Evolutionary conservation across 2,888 invertebrate species (phyloP), one percentile per base, ranked within the genome.

Genomic region (Lagria hirta): DNA sequence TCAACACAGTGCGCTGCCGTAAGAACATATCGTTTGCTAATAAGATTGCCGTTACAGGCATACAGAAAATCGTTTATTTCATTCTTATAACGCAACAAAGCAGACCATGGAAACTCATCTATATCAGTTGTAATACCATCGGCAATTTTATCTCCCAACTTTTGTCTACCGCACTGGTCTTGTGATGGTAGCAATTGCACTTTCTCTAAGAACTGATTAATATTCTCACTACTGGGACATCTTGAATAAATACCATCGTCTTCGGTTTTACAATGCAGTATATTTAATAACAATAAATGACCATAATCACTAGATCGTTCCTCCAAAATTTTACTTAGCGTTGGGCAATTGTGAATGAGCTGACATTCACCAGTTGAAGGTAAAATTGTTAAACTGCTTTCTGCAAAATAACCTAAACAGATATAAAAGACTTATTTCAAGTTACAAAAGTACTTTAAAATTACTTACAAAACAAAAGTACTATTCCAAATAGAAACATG

Each of bases 1-100:
- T 59, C 52, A n/a, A 68, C 58, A 42, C 70, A 71, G 53, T 71
- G 70, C 1, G 67, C 70, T 1, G 71, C 72, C 4, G 71, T 71
- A n/a, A 71, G 35, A 10, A 70, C 54, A 45, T 65, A 66, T 32
- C 55, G 49, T 2, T 55, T 52, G 40, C 51, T 65, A 16, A 72
- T 65, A 4, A 72, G 49, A 4, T 61, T 59, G 2, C 67, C 72
- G 2, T 68, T 70, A 49, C 72, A 71, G 6, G 58, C 59, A 14
- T 71, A 62, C 13, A 45, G 53, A 10, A 30, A 38, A n/a, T 36
- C 8, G n/a, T 58, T 58, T 37, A 47, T 34, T 20, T 26, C 24
- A 6, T 52, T 21, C 6, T 8, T 6, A 17, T 34, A 34, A 12
- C 13, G 12, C 14, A 34, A 23, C 1, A 23, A 23, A 13, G 11